Conservation (phyloP, 2,113 vertebrate genomes). For the Coracopsis vasa region DNA sequence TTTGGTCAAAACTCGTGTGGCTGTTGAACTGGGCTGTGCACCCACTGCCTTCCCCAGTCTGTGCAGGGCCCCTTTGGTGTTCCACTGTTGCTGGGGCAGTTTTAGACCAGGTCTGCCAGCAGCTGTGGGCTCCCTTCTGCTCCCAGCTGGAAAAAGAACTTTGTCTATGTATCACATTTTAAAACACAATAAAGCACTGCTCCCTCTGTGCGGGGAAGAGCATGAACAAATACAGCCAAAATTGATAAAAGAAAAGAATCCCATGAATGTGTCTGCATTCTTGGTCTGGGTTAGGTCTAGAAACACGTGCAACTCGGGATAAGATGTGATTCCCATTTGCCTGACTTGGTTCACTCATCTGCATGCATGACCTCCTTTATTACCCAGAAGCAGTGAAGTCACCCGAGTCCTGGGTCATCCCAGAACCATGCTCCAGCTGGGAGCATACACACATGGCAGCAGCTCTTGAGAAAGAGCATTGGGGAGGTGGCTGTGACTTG, state of each 20-base stretch:
- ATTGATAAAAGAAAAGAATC: background rate
- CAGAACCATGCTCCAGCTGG: accelerated
- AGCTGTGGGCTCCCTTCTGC: background rate
- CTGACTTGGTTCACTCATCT: background rate
- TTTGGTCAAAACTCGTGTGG: background rate
- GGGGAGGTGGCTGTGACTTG: background rate
- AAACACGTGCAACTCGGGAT: accelerated
- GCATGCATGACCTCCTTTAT: accelerated
- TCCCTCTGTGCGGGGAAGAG: background rate
- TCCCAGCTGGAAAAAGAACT: accelerated
- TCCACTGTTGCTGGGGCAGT: background rate
- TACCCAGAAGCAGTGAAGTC: background rate
- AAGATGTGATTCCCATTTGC: background rate
- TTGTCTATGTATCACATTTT: background rate
- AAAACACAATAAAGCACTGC: background rate
- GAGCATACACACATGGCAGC: background rate
- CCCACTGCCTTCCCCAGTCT: background rate
- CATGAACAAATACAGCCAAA: background rate
- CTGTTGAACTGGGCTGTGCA: background rate
- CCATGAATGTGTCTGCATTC: background rate
- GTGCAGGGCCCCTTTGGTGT: background rate
- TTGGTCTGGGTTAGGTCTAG: background rate
- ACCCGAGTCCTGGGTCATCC: background rate
- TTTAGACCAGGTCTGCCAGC: background rate
- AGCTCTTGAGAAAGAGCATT: background rate